A percentile compares a stretch with the other conserved stretches of the same genome.
Evolutionary conservation across 2,113 vertebrate species (phyloP).

Genomic region (Pelodiscus sinensis): DNA sequence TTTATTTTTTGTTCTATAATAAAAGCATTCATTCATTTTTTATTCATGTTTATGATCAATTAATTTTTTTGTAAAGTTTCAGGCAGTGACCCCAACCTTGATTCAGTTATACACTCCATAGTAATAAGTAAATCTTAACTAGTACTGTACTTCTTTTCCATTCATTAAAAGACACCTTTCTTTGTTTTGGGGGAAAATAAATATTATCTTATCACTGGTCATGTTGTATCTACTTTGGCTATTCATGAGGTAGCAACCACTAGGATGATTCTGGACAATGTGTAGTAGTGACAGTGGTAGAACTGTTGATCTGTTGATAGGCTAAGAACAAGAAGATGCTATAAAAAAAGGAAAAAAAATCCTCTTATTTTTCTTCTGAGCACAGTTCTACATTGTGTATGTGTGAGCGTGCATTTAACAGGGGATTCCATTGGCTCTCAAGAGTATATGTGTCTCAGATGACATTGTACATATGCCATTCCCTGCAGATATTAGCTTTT

Average conservation of each 20-base stretch:
- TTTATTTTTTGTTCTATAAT: neutral
- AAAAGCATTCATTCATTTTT: neutral
- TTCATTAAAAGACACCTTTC: neutral
- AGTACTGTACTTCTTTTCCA: neutral
- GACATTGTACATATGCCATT: neutral
- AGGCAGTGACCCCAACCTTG: neutral
- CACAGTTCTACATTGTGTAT: neutral
- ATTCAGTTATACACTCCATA: neutral
- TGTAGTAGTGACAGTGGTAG: neutral
- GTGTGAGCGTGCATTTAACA: neutral
- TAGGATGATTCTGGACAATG: neutral
- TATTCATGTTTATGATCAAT: neutral
- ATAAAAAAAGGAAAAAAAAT: neutral
- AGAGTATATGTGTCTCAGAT: neutral
- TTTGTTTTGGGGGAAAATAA: neutral
- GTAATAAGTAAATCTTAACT: neutral
- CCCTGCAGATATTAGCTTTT: neutral
- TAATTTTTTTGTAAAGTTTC: neutral
- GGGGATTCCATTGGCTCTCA: neutral
- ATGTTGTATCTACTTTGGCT: neutral
- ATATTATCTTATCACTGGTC: neutral
- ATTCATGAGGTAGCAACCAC: neutral
- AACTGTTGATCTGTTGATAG: neutral
- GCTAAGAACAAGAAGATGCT: neutral
- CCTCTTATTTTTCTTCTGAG: neutral